A percentile compares a stretch with the other conserved stretches of the same genome.
Evolutionary conservation across 2,113 vertebrate species (phyloP).

Genomic region (Microcebus murinus): DNA sequence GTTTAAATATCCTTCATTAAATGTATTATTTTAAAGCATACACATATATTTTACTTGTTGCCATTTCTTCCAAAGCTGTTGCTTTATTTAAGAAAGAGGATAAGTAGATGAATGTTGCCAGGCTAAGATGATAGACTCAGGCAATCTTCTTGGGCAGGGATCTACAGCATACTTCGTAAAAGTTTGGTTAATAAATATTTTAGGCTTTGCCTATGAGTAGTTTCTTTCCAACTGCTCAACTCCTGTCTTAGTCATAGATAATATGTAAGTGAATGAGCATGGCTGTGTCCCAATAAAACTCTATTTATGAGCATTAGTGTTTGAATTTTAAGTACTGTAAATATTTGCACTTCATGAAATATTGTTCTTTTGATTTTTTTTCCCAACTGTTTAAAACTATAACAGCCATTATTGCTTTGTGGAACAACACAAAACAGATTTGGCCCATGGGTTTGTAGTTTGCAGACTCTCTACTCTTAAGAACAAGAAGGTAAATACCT

Average conservation of each 20-base stretch:
- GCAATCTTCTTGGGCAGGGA: background rate
- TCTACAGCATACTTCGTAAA: background rate
- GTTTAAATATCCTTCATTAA: conserved; percentile 18
- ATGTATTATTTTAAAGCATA: background rate
- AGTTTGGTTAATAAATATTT: background rate
- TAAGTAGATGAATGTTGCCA: background rate
- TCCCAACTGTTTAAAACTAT: background rate
- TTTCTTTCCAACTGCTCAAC: background rate
- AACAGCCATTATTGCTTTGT: background rate
- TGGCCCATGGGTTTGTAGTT: background rate
- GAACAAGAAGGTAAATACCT: background rate
- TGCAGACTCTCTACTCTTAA: background rate
- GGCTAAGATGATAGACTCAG: background rate
- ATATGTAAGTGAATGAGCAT: background rate
- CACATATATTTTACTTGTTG: background rate
- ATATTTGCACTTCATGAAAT: background rate
- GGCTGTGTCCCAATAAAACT: background rate
- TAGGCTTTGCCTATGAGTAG: background rate
- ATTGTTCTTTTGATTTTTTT: background rate
- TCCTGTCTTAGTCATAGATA: background rate
- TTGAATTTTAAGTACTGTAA: background rate
- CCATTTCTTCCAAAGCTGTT: background rate
- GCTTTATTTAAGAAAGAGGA: background rate
- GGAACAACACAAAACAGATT: background rate
- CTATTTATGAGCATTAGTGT: background rate